Conservation (phyloP, 2,797 vertebrate species). For the Neosilurus hyrtlii region DNA sequence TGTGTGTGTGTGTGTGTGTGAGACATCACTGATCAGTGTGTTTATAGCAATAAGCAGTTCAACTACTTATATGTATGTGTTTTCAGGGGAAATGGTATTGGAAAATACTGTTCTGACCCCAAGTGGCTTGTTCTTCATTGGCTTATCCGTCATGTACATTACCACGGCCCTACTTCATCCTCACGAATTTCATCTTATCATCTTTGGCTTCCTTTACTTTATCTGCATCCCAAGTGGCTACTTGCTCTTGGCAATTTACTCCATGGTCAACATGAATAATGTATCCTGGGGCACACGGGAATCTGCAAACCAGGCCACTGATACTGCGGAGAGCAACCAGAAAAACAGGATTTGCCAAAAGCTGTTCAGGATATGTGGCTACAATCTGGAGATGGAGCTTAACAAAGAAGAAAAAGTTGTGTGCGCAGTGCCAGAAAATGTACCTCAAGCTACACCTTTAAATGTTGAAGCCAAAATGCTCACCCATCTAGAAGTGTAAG, state of each 20-base stretch:
- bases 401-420: slow-evolving; percentile 23
- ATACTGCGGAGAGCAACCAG: not conserved
- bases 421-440: not conserved
- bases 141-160: slow-evolving; percentile 55
- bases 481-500: not conserved
- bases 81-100: slow-evolving; percentile 60
- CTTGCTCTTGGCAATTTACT: slow-evolving; percentile 61
- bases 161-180: slow-evolving; percentile 65
- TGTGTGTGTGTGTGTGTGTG: too few relatives aligned
- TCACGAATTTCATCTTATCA: slow-evolving; percentile 61
- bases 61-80: not conserved
- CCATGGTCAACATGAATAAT: slow-evolving; percentile 65
- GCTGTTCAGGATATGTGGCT: slow-evolving; percentile 37
- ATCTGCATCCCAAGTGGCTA: slow-evolving; percentile 63
- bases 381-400: slow-evolving; percentile 31
- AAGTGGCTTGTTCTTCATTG: slow-evolving; percentile 63
- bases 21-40: too few relatives aligned
- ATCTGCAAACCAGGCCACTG: not conserved
- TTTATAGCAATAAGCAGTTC: not conserved
- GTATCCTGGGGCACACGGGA: slow-evolving; percentile 67
- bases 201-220: slow-evolving; percentile 60
- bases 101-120: slow-evolving; percentile 64
- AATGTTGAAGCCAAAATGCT: not conserved
- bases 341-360: slow-evolving; percentile 34
- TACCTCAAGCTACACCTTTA: not conserved